Conservation (phyloP, 2,888 invertebrate species). For the Ptychoptera contaminata region DNA sequence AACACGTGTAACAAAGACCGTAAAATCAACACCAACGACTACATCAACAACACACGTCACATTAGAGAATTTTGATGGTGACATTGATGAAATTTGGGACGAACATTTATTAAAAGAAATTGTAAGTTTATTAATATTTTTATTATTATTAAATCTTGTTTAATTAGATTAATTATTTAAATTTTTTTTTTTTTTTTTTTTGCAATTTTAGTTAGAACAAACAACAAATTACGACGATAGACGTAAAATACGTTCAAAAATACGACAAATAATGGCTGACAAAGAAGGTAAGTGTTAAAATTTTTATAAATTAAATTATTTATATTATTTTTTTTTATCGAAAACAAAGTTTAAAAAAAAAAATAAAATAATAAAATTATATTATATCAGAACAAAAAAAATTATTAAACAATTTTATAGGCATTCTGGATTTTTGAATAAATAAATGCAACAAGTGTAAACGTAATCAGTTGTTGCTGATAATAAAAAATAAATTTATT, state of each 20-base stretch:
- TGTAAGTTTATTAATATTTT: slow-evolving; percentile 34
- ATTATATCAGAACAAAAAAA: background rate
- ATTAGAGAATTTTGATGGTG: slow-evolving; percentile 22
- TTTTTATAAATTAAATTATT: background rate
- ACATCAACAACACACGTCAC: slow-evolving; percentile 28
- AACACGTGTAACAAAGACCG: slow-evolving; percentile 29
- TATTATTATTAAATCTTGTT: too few relatives aligned
- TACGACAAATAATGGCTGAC: slow-evolving; percentile 72
- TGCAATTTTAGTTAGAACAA: slow-evolving; percentile 51
- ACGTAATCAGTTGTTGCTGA: too few relatives aligned
- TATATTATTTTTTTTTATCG: slow-evolving; percentile 5
- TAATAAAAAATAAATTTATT: too few relatives aligned
- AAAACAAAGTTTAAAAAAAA: background rate
- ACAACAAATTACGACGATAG: slow-evolving; percentile 78
- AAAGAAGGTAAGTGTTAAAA: slow-evolving; percentile 51
- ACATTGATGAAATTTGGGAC: slow-evolving; percentile 64
- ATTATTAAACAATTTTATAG: too few relatives aligned
- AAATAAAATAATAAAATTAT: slow-evolving; percentile 4
- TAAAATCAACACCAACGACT: slow-evolving; percentile 32
- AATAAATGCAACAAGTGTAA: too few relatives aligned
- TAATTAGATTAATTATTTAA: background rate
- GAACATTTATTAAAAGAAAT: slow-evolving; percentile 52
- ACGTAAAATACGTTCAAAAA: slow-evolving; percentile 61
- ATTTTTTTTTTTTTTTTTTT: background rate
- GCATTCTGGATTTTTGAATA: too few relatives aligned